Conservation (phyloP, 2,113 vertebrate species). For the Peromyscus polionotus region DNA sequence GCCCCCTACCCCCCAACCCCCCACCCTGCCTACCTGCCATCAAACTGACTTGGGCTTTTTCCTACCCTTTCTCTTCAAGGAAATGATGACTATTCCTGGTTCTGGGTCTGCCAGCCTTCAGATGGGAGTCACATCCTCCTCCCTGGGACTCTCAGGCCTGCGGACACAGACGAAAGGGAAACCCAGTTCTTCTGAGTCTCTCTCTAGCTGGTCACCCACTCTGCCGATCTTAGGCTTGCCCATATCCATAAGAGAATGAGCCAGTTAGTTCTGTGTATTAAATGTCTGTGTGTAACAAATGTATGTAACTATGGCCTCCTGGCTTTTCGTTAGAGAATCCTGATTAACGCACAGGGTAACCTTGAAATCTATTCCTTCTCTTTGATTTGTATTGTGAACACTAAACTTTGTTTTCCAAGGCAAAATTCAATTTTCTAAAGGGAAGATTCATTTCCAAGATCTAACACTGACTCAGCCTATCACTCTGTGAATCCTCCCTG, state of each 20-base stretch:
- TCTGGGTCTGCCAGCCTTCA: not conserved
- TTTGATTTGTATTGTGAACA: slow-evolving; percentile 26
- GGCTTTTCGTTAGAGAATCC: not conserved
- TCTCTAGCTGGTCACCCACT: not conserved
- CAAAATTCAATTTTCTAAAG: slow-evolving; percentile 47
- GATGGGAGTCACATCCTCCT: not conserved
- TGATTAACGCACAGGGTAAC: not conserved
- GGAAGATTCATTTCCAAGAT: slow-evolving; percentile 36
- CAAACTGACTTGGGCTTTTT: not conserved
- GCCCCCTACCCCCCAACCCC: too few species aligned
- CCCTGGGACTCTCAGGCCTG: not conserved
- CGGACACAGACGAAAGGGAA: not conserved
- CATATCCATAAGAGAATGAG: not conserved
- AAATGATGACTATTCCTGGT: not conserved
- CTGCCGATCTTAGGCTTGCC: not conserved
- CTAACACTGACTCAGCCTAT: not conserved
- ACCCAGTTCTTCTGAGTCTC: not conserved
- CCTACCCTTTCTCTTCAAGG: not conserved
- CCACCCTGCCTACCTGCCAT: not conserved
- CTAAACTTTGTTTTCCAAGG: not conserved
- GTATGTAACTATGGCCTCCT: not conserved
- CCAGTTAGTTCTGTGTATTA: not conserved
- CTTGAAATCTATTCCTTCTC: not conserved
- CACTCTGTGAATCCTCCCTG: not conserved
- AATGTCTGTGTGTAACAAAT: not conserved